Conservation (phyloP, 2,113 vertebrate species). For the Willisornis vidua region DNA sequence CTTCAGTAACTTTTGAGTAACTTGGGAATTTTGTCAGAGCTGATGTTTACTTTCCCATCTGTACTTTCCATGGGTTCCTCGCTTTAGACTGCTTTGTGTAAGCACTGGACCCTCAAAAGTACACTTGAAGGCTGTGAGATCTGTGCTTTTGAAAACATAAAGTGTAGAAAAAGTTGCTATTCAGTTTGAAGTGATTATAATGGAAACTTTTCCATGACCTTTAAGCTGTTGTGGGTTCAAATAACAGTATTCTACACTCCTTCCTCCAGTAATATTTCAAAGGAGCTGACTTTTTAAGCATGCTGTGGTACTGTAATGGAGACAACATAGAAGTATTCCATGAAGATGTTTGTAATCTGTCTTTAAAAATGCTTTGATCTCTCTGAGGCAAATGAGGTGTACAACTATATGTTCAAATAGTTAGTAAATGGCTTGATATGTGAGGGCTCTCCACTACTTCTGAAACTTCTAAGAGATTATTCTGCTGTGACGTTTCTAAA, state of each 20-base stretch:
- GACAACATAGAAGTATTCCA: neutral
- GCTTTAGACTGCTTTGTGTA: neutral
- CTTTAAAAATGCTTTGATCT: neutral
- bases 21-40: neutral
- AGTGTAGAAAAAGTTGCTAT: neutral
- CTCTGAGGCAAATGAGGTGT: neutral
- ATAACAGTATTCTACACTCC: neutral
- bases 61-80: neutral
- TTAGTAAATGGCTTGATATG: neutral
- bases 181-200: neutral
- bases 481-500: neutral
- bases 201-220: neutral
- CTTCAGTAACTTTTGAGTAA: neutral
- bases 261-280: neutral
- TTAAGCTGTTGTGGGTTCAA: neutral
- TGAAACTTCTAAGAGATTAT: neutral
- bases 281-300: neutral
- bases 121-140: neutral
- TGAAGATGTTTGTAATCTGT: neutral
- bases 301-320: neutral
- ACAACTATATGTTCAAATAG: neutral
- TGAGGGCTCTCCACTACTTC: neutral
- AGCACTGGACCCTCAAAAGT: neutral
- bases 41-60: conserved; percentile 38
- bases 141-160: neutral